phyloP scores from a whole-genome alignment of 2,888 invertebrate genomes.

The Mactromeris polynyma region DNA sequence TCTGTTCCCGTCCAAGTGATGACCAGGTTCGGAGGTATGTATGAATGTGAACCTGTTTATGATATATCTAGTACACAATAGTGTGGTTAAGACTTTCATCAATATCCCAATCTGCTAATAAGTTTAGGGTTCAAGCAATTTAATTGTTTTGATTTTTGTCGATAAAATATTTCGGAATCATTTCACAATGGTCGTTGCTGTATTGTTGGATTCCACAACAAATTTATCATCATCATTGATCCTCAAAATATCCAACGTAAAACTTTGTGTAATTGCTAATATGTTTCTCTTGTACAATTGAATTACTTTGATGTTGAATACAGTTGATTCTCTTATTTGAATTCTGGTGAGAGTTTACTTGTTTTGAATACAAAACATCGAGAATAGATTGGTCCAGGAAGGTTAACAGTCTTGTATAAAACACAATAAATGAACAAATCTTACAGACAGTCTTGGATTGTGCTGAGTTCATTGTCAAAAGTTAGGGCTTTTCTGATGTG shows the following conservation, averaged over 20 bases:
- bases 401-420: background rate
- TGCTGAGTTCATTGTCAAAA: no score
- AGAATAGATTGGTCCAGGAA: background rate
- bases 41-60: background rate
- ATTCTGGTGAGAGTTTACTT: background rate
- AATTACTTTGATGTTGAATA: slow-evolving; percentile 2
- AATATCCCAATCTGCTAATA: background rate
- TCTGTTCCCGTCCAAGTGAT: slow-evolving; percentile 99
- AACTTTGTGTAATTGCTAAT: background rate
- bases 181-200: background rate
- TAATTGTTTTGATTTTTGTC: background rate
- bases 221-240: background rate
- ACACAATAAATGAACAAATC: no score
- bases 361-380: background rate
- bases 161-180: background rate
- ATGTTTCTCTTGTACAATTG: slow-evolving; percentile 9
- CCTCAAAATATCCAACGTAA: no score
- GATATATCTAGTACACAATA: background rate
- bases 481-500: no score
- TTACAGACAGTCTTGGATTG: no score
- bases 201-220: background rate
- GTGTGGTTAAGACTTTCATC: background rate
- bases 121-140: background rate
- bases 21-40: slow-evolving; percentile 94
- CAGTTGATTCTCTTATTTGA: background rate